Evolutionary conservation across 2,113 vertebrate genomes (phyloP), one percentile per base, ranked within the genome.

Genomic region (Morone chrysops): DNA sequence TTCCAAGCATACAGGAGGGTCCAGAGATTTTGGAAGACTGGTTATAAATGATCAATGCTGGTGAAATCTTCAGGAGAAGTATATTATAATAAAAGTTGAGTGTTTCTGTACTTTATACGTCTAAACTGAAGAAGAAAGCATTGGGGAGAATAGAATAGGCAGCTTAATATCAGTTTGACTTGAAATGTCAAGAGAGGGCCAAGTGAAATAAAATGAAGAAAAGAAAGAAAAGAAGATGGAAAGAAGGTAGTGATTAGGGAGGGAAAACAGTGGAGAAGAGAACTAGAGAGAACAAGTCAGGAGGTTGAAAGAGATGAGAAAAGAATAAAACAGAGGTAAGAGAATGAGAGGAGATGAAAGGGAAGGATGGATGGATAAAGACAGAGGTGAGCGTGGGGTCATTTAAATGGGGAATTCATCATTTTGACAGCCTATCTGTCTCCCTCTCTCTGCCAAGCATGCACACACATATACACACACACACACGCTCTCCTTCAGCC

Each of bases 391-490:
- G 18, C 38, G 38, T 8, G 41, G 43, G 88, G 86, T 88, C 82
- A 78, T 51, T 81, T 69, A 78, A 78, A 83, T 72, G 60, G 76
- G 43, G 78, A 87, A 90, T 90, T 81, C 83, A 89, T 90, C 84
- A 89, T 89, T 87, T 73, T 87, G 88, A 87, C 86, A 88, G 79
- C 80, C 45, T 69, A 60, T 80, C 68, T 63, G 25, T 73, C 75
- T 47, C 20, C 20, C n/a, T 20, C 40, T 40, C 57, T 31, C 67
- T 66, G 40, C 51, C 22, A 53, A 12, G 25, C 61, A 60, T 40
- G n/a, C 75, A 74, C 56, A 57, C 70, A 84, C 17, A 65, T 25
- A 78, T 57, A 62, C 45, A 50, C 57, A 22, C n/a, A 72, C 53
- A 25, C 56, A 73, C 38, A 45, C 8, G 17, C 16, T 40, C 57